Evolutionary conservation across 2,797 vertebrate species (phyloP), one percentile per base, ranked within the genome.

Genomic region (Echiichthys vipera): DNA sequence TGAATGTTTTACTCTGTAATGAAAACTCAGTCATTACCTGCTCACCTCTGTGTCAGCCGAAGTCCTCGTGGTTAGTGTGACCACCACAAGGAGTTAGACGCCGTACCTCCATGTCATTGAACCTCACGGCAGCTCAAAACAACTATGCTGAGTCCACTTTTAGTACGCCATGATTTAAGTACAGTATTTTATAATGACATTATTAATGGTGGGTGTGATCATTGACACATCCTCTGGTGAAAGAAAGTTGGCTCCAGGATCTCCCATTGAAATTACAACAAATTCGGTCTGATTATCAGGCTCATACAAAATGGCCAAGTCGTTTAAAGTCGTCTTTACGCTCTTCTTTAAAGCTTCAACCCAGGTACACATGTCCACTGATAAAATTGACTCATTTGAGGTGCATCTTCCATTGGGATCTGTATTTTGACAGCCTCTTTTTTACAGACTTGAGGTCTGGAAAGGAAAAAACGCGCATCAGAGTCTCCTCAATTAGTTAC

Each of bases 1-100:
- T 37, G 68, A 80, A 85, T 79, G 59, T 78, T 87, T 79, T 67
- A 43, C 70, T 71, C 54, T 43, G 30, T 17, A 62, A 84, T 72
- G 62, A 71, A 78, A 77, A 73, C 8, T 45, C 54, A 3, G 37
- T 64, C 42, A 14, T 66, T 53, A 71, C 12, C 58, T 42, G 25
- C 76, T 83, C 63, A 57, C 20, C 40, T 57, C 29, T 3, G 27
- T 40, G 51, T 59, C 65, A 24, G 42, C 12, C 20, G 0, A 37
- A 32, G 43, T 68, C n/a, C 40, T 32, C 11, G 11, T 30, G 30
- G 17, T 53, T 30, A 13, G 2, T 0, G 0, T 0, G 5, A 39
- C 5, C 8, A 10, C 42, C 27, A 25, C n/a, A 6, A n/a, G 11
- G 25, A 63, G 29, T 15, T 34, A 32, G 14, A 4, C 1, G 34